These are phyloP conservation scores for Drosophila murphyi DNA, from an alignment of 1,140 invertebrate genomes.

Conservation along the genomic window DNA sequence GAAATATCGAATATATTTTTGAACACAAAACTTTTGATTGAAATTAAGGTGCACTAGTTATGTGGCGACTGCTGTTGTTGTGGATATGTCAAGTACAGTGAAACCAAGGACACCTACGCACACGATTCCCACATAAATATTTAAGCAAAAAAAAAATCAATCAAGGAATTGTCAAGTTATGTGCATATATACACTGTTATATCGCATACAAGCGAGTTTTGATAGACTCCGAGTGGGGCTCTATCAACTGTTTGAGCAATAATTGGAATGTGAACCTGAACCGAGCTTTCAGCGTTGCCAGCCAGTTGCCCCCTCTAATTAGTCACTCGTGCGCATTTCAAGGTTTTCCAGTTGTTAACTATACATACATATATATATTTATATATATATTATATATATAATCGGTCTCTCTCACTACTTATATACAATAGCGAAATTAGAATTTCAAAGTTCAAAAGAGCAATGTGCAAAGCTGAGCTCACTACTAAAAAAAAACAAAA, in stretches of 20 bases:
- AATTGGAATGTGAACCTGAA: constrained; percentile 41
- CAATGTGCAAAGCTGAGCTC: constrained; percentile 49
- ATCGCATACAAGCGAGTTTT: background rate
- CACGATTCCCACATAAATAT: too few species aligned
- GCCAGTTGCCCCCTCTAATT: constrained; percentile 51
- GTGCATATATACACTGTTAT: too few species aligned
- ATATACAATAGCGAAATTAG: constrained; percentile 11
- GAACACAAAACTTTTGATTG: too few species aligned
- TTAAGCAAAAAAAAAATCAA: too few species aligned
- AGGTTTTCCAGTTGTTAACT: constrained; percentile 60
- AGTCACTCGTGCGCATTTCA: constrained; percentile 70
- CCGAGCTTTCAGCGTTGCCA: constrained; percentile 17
- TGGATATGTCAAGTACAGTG: too few species aligned
- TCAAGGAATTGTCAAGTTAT: too few species aligned
- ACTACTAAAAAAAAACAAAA: background rate
- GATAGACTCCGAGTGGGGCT: background rate
- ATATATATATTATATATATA: background rate
- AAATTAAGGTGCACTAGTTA: too few species aligned
- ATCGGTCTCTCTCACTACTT: background rate
- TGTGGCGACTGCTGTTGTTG: too few species aligned
- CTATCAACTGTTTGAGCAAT: background rate
- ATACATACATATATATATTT: constrained; percentile 1
- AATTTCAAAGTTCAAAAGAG: constrained; percentile 64
- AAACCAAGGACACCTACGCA: too few species aligned
- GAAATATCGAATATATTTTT: too few species aligned